These are phyloP conservation scores for Callyntrura guangdongensis DNA, from an alignment of 2,888 invertebrate genomes.

Conservation along the genomic window DNA sequence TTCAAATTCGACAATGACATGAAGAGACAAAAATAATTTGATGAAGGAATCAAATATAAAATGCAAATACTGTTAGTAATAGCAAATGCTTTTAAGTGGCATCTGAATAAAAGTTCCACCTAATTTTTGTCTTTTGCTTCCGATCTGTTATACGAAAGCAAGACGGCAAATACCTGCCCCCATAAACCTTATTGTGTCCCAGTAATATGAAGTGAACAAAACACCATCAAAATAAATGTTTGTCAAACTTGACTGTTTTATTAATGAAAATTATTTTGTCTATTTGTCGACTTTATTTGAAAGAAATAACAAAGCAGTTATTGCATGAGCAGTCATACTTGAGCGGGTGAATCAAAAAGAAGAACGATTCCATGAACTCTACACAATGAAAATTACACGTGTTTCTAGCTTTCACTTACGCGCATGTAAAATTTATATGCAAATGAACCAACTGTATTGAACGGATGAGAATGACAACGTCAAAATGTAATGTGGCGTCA, in stretches of 20 bases:
- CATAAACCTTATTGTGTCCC: conserved; percentile 24
- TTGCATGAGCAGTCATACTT: background rate
- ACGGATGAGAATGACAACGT: no score
- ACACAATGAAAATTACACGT: no score
- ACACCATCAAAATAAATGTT: conserved; percentile 69
- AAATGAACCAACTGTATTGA: no score
- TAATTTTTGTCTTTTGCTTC: conserved; percentile 64
- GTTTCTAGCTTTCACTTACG: no score
- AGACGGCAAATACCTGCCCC: conserved; percentile 14
- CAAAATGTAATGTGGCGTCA: no score
- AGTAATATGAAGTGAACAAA: conserved; percentile 45
- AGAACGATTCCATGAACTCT: no score
- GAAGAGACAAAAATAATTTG: conserved; percentile 3
- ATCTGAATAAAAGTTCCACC: conserved; percentile 60
- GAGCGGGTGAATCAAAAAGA: no score
- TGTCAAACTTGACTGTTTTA: conserved; percentile 76
- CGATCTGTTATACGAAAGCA: conserved; percentile 49
- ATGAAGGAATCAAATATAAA: conserved; percentile 57
- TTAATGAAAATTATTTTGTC: conserved; percentile 45
- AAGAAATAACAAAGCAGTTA: background rate
- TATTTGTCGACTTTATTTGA: background rate
- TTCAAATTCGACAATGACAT: background rate
- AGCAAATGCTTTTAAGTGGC: conserved; percentile 17
- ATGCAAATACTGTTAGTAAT: conserved; percentile 58
- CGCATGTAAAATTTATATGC: no score